Evolutionary conservation across 2,113 vertebrate species (phyloP), one percentile per base, ranked within the genome.

Genomic region (Pteropus alecto): DNA sequence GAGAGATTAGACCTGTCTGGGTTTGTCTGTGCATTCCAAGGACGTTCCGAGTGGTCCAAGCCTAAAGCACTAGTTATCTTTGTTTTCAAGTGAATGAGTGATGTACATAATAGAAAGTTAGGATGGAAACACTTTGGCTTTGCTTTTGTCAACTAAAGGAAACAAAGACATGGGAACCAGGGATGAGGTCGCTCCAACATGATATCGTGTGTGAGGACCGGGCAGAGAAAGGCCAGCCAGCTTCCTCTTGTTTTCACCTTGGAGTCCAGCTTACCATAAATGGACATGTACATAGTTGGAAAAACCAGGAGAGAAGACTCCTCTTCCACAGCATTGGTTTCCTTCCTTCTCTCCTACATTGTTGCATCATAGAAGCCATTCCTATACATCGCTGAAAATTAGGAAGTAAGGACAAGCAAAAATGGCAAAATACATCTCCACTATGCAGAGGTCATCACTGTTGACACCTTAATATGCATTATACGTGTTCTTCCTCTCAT

Each of bases 361-460:
- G 63, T 43, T 61, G 7, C n/a, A 9, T 35, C 14, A 73, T 9
- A 60, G 33, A 93, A 78, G 26, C 28, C 54, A 43, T 68, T 94
- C 35, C 74, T 18, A 56, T 11, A 18, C 4, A 46, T 21, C 58
- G 0, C 6, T 90, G n/a, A 60, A 63, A 78, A 67, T 1, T 77
- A 63, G 28, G 41, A 87, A 68, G 65, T 74, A 61, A 92, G 33
- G 26, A 61, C n/a, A 58, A 85, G 51, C 54, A 96, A 71, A 61
- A 51, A 65, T 28, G 15, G 8, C 22, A 76, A 76, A 68, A 22
- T 41, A n/a, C 28, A 74, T 61, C 61, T 74, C 48, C 43, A n/a
- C 46, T 41, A n/a, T 35, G 38, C 11, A 41, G 30, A 88, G 6
- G 85, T 46, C 2, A 56, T 7, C 46, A 10, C 6, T 48, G 9